Conservation (phyloP, 2,113 vertebrate genomes). For the Otocyon megalotis region DNA sequence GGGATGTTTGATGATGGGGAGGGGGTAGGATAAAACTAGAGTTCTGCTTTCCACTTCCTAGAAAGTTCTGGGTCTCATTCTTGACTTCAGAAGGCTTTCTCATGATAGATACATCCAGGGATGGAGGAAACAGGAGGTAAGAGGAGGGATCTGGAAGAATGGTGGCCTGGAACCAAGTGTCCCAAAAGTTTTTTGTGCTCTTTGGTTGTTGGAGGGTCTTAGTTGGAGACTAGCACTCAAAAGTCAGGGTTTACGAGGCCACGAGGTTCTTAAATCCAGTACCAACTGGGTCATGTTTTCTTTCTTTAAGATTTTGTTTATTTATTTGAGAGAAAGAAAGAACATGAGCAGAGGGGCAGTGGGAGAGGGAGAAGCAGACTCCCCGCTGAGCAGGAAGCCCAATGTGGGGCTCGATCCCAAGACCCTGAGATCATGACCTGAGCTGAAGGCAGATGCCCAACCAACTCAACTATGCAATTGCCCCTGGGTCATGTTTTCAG, state of each 20-base stretch:
- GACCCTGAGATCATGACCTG: too few relatives aligned
- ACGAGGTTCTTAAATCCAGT: background rate
- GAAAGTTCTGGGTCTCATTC: background rate
- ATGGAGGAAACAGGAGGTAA: background rate
- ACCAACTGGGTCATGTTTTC: background rate
- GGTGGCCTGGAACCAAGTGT: background rate
- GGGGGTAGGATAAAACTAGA: background rate
- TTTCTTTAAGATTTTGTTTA: too few relatives aligned
- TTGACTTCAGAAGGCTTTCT: background rate
- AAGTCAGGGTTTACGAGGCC: background rate
- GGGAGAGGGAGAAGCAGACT: too few relatives aligned
- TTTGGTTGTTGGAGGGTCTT: background rate
- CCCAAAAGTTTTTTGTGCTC: background rate
- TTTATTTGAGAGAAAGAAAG: too few relatives aligned
- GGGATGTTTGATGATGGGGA: background rate
- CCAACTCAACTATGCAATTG: too few relatives aligned
- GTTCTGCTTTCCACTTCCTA: background rate
- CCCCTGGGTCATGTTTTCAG: background rate
- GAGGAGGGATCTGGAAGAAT: background rate
- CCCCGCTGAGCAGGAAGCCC: too few relatives aligned
- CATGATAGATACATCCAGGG: background rate
- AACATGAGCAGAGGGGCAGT: too few relatives aligned
- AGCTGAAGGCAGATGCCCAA: too few relatives aligned
- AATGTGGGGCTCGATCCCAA: too few relatives aligned
- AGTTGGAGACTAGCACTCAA: background rate